Percentiles rank a stretch among this genome's conserved stretches.
Conservation (phyloP, 2,113 vertebrate genomes). For the Eolophus roseicapilla region DNA sequence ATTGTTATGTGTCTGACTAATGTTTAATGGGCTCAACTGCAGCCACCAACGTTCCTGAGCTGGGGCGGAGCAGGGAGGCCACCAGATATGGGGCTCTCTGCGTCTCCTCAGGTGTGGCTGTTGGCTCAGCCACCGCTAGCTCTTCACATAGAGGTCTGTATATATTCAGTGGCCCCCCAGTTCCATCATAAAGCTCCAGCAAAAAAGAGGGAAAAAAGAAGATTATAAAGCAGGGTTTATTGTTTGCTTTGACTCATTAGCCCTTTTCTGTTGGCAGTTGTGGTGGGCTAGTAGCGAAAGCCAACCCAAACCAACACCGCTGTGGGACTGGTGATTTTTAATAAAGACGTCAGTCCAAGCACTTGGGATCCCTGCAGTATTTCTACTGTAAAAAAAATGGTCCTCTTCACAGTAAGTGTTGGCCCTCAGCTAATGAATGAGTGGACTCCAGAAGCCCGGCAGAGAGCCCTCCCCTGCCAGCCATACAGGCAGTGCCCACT, state of each 20-base stretch:
- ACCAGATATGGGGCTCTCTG: rapidly evolving
- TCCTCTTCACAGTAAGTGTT: background rate
- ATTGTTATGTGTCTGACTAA: background rate
- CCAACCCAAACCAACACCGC: background rate
- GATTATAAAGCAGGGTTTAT: background rate
- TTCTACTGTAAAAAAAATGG: background rate
- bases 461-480: background rate
- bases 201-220: background rate
- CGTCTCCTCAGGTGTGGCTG: rapidly evolving
- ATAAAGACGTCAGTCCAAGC: background rate
- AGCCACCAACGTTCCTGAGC: background rate
- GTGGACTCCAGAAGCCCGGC: background rate
- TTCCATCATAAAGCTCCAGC: background rate
- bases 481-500: background rate
- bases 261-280: background rate
- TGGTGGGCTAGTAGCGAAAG: background rate
- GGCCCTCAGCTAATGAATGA: background rate
- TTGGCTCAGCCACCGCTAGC: background rate
- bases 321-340: background rate
- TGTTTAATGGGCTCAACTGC: background rate
- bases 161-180: rapidly evolving
- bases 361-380: background rate
- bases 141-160: background rate
- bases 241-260: background rate
- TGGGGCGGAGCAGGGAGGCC: background rate